These are phyloP conservation scores for Proteles cristata DNA, from an alignment of 2,113 vertebrate species.

Conservation along the genomic window DNA sequence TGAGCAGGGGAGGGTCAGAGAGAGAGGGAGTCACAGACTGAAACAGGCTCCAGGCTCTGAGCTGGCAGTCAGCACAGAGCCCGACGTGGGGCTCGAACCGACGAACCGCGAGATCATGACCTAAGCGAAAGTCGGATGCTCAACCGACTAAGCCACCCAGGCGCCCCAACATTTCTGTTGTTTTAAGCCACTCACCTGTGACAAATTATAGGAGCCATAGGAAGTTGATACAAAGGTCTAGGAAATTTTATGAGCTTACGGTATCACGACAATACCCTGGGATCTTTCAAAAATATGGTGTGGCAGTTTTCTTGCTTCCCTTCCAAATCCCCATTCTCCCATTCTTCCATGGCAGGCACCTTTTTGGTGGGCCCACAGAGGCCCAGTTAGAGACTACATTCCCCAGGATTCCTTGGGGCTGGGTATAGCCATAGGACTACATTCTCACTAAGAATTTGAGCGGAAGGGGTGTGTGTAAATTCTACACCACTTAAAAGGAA, in stretches of 20 bases:
- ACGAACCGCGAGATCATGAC: too few species aligned
- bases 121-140: too few species aligned
- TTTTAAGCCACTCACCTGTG: not conserved
- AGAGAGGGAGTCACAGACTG: too few species aligned
- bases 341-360: not conserved
- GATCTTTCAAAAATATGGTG: not conserved
- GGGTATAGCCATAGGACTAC: not conserved
- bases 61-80: too few species aligned
- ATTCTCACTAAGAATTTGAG: not conserved
- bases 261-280: not conserved
- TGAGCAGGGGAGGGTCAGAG: too few species aligned
- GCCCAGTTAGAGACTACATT: not conserved
- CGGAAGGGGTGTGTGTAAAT: not conserved
- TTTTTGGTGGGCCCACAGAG: not conserved
- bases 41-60: too few species aligned
- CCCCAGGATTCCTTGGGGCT: not conserved
- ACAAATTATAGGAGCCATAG: not conserved
- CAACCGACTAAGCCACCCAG: too few species aligned
- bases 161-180: not conserved
- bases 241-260: not conserved
- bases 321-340: not conserved
- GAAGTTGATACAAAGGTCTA: not conserved
- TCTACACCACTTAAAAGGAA: not conserved
- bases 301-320: not conserved
- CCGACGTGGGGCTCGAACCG: too few species aligned